A percentile compares a stretch with the other conserved stretches of the same genome.
phyloP scores from a whole-genome alignment of 2,113 vertebrate species.

The Callithrix jacchus region DNA sequence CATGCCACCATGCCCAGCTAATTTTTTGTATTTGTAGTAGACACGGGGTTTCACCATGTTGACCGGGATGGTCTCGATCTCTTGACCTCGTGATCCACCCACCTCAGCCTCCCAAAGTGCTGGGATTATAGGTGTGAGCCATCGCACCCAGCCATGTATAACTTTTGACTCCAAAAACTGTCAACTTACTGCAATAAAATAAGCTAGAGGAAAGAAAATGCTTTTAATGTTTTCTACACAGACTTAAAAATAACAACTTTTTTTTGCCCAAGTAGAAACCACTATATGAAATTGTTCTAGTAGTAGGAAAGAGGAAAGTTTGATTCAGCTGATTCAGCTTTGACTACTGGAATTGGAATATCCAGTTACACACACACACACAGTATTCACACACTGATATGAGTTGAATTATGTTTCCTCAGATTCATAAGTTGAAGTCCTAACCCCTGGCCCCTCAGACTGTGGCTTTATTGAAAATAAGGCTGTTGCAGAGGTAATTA shows the following conservation, averaged over 20 bases:
- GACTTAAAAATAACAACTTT: too few species aligned
- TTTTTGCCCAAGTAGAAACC: not conserved
- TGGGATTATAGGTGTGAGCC: too few species aligned
- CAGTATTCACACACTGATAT: not conserved
- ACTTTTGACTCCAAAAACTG: not conserved
- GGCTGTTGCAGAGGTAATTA: accelerated
- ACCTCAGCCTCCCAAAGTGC: too few species aligned
- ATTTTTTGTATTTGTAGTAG: too few species aligned
- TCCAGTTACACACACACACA: too few species aligned
- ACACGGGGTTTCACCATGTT: too few species aligned
- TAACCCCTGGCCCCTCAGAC: too few species aligned
- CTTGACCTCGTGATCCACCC: too few species aligned
- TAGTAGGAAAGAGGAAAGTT: not conserved
- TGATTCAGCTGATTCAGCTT: accelerated
- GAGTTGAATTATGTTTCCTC: not conserved
- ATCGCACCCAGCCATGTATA: not conserved
- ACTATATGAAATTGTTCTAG: accelerated
- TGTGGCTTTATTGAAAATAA: not conserved
- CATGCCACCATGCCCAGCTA: too few species aligned
- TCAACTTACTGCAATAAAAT: not conserved
- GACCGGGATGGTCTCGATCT: too few species aligned
- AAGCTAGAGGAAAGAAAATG: not conserved
- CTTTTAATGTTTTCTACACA: not conserved
- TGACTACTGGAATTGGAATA: not conserved
- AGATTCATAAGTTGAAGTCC: too few species aligned